A percentile compares a stretch with the other conserved stretches of the same genome.
Conservation (phyloP, 2,888 invertebrate genomes). For the Biston betularia region DNA sequence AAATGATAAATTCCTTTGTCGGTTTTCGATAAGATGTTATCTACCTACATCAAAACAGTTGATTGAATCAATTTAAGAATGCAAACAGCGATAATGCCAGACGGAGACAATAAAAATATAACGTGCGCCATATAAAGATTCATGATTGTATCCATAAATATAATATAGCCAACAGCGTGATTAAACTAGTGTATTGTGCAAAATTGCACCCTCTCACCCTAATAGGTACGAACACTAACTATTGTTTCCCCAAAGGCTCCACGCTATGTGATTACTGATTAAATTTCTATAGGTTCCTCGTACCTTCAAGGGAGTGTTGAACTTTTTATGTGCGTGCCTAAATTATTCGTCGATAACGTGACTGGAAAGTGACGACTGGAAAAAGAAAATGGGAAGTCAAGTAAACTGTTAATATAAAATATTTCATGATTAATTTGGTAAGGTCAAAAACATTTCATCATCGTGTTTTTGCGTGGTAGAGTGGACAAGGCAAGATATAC, state of each 20-base stretch:
- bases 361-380: slow-evolving; percentile 39
- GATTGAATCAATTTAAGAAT: slow-evolving; percentile 40
- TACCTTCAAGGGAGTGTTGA: slow-evolving; percentile 41
- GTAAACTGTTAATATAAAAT: slow-evolving; percentile 9
- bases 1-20: slow-evolving; percentile 15
- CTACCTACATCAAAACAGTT: slow-evolving; percentile 18
- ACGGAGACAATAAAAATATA: slow-evolving; percentile 21
- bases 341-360: slow-evolving; percentile 39
- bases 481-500: too few relatives aligned
- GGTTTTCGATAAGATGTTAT: slow-evolving; percentile 17
- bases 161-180: not conserved
- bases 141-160: not conserved
- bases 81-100: slow-evolving; percentile 31
- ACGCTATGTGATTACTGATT: slow-evolving; percentile 41
- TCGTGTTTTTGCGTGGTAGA: not conserved
- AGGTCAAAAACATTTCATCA: not conserved
- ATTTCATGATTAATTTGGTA: slow-evolving; percentile 1
- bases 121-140: not conserved
- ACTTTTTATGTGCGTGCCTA: slow-evolving; percentile 45
- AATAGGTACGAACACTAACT: slow-evolving; percentile 52
- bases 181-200: slow-evolving; percentile 31
- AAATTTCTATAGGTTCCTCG: slow-evolving; percentile 42
- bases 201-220: slow-evolving; percentile 55
- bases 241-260: slow-evolving; percentile 57
- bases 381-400: slow-evolving; percentile 22